These are phyloP conservation scores for Rhombomys opimus DNA, from an alignment of 2,113 vertebrate species.

Conservation along the genomic window DNA sequence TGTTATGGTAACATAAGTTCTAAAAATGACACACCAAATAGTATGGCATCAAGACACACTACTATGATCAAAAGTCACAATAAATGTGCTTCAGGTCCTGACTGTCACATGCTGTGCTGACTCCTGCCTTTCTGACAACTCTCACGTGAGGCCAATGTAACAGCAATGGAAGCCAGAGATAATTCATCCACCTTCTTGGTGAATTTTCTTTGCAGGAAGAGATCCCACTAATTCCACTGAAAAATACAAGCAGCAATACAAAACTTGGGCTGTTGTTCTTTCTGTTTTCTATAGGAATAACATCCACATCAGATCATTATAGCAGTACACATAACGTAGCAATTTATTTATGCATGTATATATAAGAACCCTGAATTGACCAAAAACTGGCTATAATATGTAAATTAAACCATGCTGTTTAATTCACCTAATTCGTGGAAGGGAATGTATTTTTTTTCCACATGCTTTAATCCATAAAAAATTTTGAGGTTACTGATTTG, in stretches of 20 bases:
- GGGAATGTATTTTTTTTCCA: neutral
- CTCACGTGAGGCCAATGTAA: constrained; percentile 28
- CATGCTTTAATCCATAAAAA: neutral
- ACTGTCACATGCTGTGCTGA: neutral
- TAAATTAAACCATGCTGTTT: neutral
- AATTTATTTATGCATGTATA: neutral
- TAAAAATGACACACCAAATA: constrained; percentile 69
- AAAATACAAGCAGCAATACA: neutral
- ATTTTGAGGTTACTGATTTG: neutral
- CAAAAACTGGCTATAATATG: neutral
- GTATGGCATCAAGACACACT: constrained; percentile 46
- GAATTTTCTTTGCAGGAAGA: constrained; percentile 24
- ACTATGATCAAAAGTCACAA: constrained; percentile 63
- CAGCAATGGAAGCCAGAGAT: neutral
- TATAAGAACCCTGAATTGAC: neutral
- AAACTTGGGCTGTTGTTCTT: neutral
- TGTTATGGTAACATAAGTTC: constrained; percentile 74
- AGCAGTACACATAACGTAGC: neutral
- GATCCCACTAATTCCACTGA: neutral
- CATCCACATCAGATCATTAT: neutral
- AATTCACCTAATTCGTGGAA: neutral
- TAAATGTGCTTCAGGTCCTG: constrained; percentile 39
- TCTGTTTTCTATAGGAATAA: neutral
- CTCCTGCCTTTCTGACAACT: constrained; percentile 17
- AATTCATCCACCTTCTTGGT: neutral